Evolutionary conservation across 2,113 vertebrate genomes (phyloP), one percentile per base, ranked within the genome.

Genomic region (Anolis sagrei): DNA sequence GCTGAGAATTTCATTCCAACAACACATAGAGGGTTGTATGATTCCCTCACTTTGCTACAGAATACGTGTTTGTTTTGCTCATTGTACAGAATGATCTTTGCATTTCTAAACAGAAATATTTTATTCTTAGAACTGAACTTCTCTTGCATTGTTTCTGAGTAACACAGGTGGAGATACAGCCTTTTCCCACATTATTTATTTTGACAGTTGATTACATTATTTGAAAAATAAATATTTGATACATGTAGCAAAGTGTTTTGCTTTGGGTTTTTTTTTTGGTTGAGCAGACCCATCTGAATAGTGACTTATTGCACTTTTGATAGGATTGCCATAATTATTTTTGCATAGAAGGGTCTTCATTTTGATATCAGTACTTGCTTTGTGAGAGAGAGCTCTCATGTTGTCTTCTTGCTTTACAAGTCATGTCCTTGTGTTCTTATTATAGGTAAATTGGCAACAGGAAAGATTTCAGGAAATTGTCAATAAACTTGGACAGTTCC

Each of bases 391-490:
- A 16, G 36, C 19, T 72, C 32, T 81, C 21, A 54, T 86, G 77
- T 74, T 25, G 5, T 62, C 2, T 4, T 10, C 81, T 85, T 81
- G 25, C 19, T 79, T 73, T 34, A 81, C 18, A 72, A 76, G 32
- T 44, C 1, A 11, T 83, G 9, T 89, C 25, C 66, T 58, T 89
- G 34, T 4, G 87, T 70, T 78, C 89, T 86, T 88, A 2, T 89
- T 93, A 89, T 93, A 98, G 98, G 97, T 98, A 77, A 98, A 96
- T 92, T 99, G 99, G 99, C 98, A 99, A 89, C 97, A 98, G 92
- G 97, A 98, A 80, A 97, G 99, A 84, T 99, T 99, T 96, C 94
- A 97, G 90, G 98, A 99, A 91, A 97, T 99, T 88, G 94, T 94
- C 11, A 97, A 93, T 88, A 99, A 99, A 94, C 98, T 99, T 2